Percentiles rank a stretch among this genome's conserved stretches.
phyloP scores from a whole-genome alignment of 2,888 invertebrate species.

The Bombyx huttoni region DNA sequence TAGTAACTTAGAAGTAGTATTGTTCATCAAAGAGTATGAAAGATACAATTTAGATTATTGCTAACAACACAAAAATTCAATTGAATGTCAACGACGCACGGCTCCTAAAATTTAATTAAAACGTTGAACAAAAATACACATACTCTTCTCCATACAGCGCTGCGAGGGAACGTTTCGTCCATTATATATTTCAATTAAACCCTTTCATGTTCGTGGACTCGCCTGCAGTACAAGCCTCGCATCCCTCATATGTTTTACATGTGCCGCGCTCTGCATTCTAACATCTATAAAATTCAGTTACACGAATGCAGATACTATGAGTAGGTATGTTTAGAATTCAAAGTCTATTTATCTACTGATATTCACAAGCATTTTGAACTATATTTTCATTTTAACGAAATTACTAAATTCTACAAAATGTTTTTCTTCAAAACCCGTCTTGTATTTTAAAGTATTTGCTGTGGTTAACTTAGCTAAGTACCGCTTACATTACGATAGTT shows the following conservation, averaged over 20 bases:
- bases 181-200: background rate
- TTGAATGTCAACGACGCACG: background rate
- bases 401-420: too few relatives aligned
- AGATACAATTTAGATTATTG: background rate
- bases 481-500: too few relatives aligned
- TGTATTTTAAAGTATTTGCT: too few relatives aligned
- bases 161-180: background rate
- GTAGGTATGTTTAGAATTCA: background rate
- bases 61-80: background rate
- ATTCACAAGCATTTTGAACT: too few relatives aligned
- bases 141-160: background rate
- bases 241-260: background rate
- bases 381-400: too few relatives aligned
- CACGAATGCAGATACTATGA: background rate
- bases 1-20: too few relatives aligned
- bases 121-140: background rate
- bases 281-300: background rate
- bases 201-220: background rate
- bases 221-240: background rate
- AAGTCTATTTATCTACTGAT: too few relatives aligned
- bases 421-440: too few relatives aligned
- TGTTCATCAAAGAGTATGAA: too few relatives aligned
- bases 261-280: background rate
- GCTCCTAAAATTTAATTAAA: background rate
- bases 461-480: too few relatives aligned